Conservation (phyloP, 2,113 vertebrate genomes). For the Passer montanus region DNA sequence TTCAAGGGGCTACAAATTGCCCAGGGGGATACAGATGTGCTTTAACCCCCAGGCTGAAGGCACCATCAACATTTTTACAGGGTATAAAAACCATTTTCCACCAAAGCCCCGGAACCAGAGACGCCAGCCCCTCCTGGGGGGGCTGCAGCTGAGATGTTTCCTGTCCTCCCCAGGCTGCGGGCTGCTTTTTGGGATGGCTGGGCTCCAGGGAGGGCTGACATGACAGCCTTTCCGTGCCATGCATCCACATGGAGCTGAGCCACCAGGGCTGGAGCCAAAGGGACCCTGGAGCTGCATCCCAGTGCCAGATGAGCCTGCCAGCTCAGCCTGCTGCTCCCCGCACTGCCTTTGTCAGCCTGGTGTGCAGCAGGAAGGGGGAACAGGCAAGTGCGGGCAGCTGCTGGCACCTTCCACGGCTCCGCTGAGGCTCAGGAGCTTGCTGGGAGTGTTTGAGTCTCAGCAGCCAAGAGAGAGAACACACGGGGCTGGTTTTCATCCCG, state of each 20-base stretch:
- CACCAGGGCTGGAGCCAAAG: accelerated
- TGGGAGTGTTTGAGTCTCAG: background rate
- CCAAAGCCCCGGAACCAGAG: background rate
- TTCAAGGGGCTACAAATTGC: background rate
- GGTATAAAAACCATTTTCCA: background rate
- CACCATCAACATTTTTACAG: background rate
- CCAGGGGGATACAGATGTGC: background rate
- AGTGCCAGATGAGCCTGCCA: accelerated
- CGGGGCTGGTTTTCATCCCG: background rate
- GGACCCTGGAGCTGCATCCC: accelerated
- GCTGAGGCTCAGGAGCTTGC: background rate
- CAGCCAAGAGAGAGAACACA: background rate
- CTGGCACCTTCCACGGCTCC: accelerated
- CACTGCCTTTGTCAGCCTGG: background rate
- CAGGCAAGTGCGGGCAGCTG: background rate
- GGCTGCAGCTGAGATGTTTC: background rate
- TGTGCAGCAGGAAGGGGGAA: background rate
- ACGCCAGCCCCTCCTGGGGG: accelerated
- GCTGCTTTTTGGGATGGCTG: background rate
- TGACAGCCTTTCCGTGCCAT: background rate
- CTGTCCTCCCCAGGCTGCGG: accelerated
- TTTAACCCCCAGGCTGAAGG: background rate
- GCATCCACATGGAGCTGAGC: background rate
- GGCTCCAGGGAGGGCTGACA: background rate
- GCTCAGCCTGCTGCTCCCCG: background rate